phyloP scores from a whole-genome alignment of 2,113 vertebrate species.

The Phaethornis superciliosus region DNA sequence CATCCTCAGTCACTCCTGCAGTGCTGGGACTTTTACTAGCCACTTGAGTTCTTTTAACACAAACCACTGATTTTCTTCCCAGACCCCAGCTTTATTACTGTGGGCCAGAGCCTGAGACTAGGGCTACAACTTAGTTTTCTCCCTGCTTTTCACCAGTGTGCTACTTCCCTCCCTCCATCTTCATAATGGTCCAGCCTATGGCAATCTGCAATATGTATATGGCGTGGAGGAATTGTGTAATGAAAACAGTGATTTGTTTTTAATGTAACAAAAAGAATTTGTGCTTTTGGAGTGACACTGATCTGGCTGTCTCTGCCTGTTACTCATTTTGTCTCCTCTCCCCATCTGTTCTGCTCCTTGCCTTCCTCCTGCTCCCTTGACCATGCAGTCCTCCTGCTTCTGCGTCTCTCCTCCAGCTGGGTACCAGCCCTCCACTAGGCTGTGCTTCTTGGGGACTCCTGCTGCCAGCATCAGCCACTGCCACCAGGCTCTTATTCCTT shows the following conservation, averaged over 20 bases:
- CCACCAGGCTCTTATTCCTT: not conserved
- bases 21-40: not conserved
- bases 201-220: not conserved
- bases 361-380: constrained; percentile 14
- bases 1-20: not conserved
- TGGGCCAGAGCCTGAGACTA: not conserved
- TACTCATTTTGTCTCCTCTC: constrained; percentile 21
- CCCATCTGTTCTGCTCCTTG: constrained; percentile 19
- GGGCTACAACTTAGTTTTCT: not conserved
- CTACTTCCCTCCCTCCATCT: not conserved
- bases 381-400: not conserved
- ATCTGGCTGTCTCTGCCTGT: not conserved
- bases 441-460: not conserved
- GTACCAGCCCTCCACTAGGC: not conserved
- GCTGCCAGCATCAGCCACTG: not conserved
- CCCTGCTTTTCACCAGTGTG: not conserved
- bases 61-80: not conserved
- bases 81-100: not conserved
- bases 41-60: constrained; percentile 2
- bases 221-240: not conserved
- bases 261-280: constrained; percentile 17
- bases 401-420: not conserved
- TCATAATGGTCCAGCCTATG: not conserved
- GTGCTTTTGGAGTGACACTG: constrained; percentile 20
- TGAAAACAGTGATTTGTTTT: constrained; percentile 31